phyloP scores from a whole-genome alignment of 2,888 invertebrate genomes.

The Parnassius orleans region DNA sequence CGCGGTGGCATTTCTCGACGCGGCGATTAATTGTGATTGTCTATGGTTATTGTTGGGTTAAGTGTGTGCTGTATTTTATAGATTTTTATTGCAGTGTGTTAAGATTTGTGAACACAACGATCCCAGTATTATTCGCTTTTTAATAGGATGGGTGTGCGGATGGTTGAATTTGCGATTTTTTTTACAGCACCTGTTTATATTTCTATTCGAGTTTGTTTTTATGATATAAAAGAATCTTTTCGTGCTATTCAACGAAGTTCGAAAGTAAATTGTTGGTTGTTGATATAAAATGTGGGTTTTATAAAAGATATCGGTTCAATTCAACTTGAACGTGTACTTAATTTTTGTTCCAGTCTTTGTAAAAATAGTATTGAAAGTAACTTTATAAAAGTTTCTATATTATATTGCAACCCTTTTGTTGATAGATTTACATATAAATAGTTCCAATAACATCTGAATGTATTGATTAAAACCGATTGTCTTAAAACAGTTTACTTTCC shows the following conservation, averaged over 20 bases:
- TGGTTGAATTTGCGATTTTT: constrained; percentile 5
- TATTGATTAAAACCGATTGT: no score
- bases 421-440: no score
- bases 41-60: constrained; percentile 77
- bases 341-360: not conserved
- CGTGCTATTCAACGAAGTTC: constrained; percentile 8
- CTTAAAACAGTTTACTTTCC: no score
- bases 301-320: constrained; percentile 30
- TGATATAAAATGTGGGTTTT: constrained; percentile 12
- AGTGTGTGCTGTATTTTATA: constrained; percentile 52
- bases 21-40: constrained; percentile 78
- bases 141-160: constrained; percentile 8
- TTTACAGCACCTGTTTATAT: constrained; percentile 19
- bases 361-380: not conserved
- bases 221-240: constrained; percentile 12
- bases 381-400: no score
- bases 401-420: no score
- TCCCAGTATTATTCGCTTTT: constrained; percentile 12
- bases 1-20: constrained; percentile 75
- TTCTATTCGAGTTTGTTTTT: constrained; percentile 9
- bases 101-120: constrained; percentile 5
- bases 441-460: no score
- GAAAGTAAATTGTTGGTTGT: constrained; percentile 11
- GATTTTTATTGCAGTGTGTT: constrained; percentile 4
- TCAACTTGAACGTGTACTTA: not conserved